Percentiles rank a stretch among this genome's conserved stretches.
These are phyloP conservation scores for Phorcus lineatus DNA, from an alignment of 2,888 invertebrate species.

Conservation along the genomic window DNA sequence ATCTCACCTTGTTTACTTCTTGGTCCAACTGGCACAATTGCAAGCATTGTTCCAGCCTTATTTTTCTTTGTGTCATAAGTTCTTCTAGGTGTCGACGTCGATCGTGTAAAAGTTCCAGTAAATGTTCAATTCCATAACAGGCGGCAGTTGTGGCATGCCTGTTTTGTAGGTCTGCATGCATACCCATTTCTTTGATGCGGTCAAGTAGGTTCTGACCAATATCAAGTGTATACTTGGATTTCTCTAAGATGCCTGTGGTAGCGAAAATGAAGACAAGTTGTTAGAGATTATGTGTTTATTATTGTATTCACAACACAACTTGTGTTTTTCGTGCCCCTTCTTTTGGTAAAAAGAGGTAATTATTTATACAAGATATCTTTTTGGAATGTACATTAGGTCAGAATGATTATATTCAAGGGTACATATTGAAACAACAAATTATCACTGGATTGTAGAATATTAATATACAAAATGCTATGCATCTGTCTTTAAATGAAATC, in stretches of 20 bases:
- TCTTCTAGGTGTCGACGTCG: conserved; percentile 84
- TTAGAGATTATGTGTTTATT: neutral
- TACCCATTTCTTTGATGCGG: conserved; percentile 84
- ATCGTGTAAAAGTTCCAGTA: conserved; percentile 81
- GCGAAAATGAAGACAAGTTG: neutral
- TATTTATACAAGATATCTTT: too few species aligned
- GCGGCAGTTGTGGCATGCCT: conserved; percentile 77
- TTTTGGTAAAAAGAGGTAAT: too few species aligned
- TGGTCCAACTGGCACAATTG: conserved; percentile 84
- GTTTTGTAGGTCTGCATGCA: conserved; percentile 82
- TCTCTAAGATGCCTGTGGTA: conserved; percentile 81
- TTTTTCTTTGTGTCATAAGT: conserved; percentile 81
- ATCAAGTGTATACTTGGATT: conserved; percentile 87
- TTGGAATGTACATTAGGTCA: too few species aligned
- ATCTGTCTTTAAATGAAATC: too few species aligned
- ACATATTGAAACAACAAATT: too few species aligned
- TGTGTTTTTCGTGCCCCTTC: too few species aligned
- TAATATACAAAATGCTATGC: too few species aligned
- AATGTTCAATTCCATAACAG: conserved; percentile 77
- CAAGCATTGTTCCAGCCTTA: conserved; percentile 86
- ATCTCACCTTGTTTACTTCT: conserved; percentile 79
- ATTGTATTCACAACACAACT: too few species aligned
- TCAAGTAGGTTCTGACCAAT: conserved; percentile 86
- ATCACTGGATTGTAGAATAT: too few species aligned
- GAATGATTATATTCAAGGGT: too few species aligned